These are phyloP conservation scores for Lagenorhynchus albirostris DNA, from an alignment of 2,113 vertebrate species.

Conservation along the genomic window DNA sequence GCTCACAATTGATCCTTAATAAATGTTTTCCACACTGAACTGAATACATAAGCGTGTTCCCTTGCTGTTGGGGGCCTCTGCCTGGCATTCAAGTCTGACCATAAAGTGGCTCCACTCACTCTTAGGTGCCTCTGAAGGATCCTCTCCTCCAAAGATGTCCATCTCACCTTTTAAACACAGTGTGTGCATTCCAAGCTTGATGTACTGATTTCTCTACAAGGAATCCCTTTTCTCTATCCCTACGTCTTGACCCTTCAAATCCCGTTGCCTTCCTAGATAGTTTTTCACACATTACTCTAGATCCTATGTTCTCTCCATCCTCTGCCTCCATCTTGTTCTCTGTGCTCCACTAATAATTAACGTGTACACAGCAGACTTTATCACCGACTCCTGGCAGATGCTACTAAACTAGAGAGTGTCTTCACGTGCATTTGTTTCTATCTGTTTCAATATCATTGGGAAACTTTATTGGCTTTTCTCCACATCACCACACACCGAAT, in stretches of 20 bases:
- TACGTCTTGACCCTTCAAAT: not conserved
- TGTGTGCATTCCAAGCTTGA: not conserved
- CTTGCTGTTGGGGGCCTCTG: not conserved
- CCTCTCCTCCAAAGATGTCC: not conserved
- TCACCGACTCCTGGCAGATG: not conserved
- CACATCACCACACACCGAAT: not conserved
- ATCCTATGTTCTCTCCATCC: not conserved
- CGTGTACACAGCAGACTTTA: not conserved
- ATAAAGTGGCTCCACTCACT: not conserved
- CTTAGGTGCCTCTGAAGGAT: not conserved
- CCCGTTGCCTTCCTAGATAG: not conserved
- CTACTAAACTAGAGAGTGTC: not conserved
- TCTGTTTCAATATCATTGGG: not conserved
- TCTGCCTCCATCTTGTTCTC: not conserved
- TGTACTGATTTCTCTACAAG: not conserved
- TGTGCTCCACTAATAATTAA: not conserved
- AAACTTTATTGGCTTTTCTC: not conserved
- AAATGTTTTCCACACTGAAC: not conserved
- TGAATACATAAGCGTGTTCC: not conserved
- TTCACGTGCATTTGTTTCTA: not conserved
- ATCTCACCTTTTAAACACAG: not conserved
- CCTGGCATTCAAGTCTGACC: not conserved
- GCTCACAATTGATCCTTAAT: not conserved
- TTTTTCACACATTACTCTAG: not conserved
- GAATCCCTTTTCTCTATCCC: not conserved